Conservation (phyloP, 2,888 invertebrate genomes). For the Flexamia atlantica region DNA sequence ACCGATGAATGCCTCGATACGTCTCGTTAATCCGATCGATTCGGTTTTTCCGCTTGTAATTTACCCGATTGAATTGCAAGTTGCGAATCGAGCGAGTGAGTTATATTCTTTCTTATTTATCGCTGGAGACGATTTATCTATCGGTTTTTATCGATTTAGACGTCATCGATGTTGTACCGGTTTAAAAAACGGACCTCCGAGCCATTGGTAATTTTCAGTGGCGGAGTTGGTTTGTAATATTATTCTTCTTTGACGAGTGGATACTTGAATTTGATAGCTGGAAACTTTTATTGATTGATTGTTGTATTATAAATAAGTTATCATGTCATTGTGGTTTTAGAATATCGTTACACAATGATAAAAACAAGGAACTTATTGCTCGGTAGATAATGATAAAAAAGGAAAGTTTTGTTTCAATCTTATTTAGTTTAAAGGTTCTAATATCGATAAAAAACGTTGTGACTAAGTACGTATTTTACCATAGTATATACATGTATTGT, state of each 20-base stretch:
- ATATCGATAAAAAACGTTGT: no score
- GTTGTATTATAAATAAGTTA: no score
- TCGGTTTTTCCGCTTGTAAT: slow-evolving; percentile 31
- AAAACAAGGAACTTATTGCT: no score
- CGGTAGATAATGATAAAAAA: no score
- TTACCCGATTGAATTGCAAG: slow-evolving; percentile 52
- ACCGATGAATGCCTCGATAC: neutral
- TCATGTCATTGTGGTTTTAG: no score
- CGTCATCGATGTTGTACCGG: slow-evolving; percentile 12
- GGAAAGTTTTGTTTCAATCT: no score
- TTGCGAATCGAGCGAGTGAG: slow-evolving; percentile 22
- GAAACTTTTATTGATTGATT: no score
- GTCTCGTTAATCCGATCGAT: slow-evolving; percentile 45
- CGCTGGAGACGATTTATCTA: slow-evolving; percentile 21
- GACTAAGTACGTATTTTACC: no score
- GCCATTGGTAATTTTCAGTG: neutral
- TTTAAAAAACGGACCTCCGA: slow-evolving; percentile 14
- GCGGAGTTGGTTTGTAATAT: neutral
- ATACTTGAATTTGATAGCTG: no score
- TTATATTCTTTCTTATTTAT: slow-evolving; percentile 50
- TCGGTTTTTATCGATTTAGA: slow-evolving; percentile 19
- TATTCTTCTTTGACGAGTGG: neutral
- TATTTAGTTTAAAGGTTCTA: no score
- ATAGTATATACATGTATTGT: no score
- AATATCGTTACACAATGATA: no score